These are phyloP conservation scores for Philopedon plagiatum DNA, from an alignment of 2,888 invertebrate species.

Conservation along the genomic window DNA sequence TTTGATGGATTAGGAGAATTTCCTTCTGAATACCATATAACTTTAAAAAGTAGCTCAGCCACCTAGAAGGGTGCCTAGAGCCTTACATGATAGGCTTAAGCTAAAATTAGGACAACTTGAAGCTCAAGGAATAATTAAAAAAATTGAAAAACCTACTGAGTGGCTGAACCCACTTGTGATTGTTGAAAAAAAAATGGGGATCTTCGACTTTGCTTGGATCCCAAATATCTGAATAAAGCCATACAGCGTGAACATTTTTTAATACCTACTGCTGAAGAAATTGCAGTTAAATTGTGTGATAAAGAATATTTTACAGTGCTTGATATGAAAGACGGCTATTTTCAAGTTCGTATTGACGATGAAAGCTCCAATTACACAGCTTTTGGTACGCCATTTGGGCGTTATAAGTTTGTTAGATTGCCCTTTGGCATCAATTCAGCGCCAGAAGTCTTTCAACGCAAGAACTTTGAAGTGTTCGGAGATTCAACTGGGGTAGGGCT, in stretches of 20 bases:
- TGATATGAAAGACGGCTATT: slow-evolving; percentile 49
- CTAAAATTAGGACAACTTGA: slow-evolving; percentile 13
- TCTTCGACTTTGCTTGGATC: slow-evolving; percentile 48
- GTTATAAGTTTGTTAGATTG: slow-evolving; percentile 43
- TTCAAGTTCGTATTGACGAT: slow-evolving; percentile 40
- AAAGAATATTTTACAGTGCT: slow-evolving; percentile 50
- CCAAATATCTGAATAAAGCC: slow-evolving; percentile 43
- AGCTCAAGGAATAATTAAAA: slow-evolving; percentile 13
- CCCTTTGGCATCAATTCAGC: slow-evolving; percentile 48
- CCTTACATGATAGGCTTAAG: slow-evolving; percentile 32
- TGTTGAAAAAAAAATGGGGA: slow-evolving; percentile 50
- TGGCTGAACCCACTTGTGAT: slow-evolving; percentile 49
- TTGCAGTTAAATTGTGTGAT: slow-evolving; percentile 40
- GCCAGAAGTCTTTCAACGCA: slow-evolving; percentile 46
- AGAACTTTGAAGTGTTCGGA: slow-evolving; percentile 49
- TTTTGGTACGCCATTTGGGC: slow-evolving; percentile 51
- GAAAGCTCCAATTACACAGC: slow-evolving; percentile 34
- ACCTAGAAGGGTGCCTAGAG: slow-evolving; percentile 32
- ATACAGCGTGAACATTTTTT: slow-evolving; percentile 46
- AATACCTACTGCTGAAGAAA: slow-evolving; percentile 48
- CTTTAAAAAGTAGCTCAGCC: slow-evolving; percentile 38
- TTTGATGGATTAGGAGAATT: slow-evolving; percentile 37
- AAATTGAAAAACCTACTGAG: slow-evolving; percentile 42
- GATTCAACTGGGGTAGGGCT: slow-evolving; percentile 46
- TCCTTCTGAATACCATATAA: slow-evolving; percentile 29